Evolutionary conservation across 2,113 vertebrate genomes (phyloP).

Genomic region (Vulpes vulpes): DNA sequence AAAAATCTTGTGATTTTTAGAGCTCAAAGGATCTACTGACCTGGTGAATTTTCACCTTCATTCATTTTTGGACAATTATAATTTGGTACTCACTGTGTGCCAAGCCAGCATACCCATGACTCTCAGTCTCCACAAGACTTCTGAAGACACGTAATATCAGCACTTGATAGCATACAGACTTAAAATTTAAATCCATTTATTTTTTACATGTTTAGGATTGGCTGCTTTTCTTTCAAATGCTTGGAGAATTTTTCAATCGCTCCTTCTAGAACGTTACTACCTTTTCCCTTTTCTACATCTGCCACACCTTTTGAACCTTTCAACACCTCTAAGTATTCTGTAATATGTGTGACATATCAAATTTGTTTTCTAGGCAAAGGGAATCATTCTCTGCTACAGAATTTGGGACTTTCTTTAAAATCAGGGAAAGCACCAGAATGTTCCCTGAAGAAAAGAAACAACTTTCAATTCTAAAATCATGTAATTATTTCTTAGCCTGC

Average conservation of each 20-base stretch:
- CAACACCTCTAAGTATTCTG: background rate
- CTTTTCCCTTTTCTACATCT: background rate
- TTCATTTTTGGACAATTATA: background rate
- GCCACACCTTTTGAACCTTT: background rate
- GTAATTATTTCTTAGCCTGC: constrained; percentile 32
- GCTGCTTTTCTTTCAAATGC: background rate
- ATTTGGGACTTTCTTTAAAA: background rate
- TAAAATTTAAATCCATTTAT: background rate
- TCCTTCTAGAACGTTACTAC: background rate
- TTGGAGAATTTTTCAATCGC: constrained; percentile 6
- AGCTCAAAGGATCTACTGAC: background rate
- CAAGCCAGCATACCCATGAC: background rate
- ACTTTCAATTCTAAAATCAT: background rate
- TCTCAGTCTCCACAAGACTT: background rate
- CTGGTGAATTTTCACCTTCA: background rate
- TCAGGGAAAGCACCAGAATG: background rate
- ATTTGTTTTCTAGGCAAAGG: constrained; percentile 12
- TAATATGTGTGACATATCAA: background rate
- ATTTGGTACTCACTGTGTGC: background rate
- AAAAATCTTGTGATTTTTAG: background rate
- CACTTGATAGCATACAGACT: background rate
- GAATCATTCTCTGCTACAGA: constrained; percentile 9
- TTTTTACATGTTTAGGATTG: background rate
- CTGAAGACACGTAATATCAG: background rate
- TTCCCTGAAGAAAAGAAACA: background rate